Conservation (phyloP, 2,888 invertebrate genomes). For the Creontiades dilutus region DNA sequence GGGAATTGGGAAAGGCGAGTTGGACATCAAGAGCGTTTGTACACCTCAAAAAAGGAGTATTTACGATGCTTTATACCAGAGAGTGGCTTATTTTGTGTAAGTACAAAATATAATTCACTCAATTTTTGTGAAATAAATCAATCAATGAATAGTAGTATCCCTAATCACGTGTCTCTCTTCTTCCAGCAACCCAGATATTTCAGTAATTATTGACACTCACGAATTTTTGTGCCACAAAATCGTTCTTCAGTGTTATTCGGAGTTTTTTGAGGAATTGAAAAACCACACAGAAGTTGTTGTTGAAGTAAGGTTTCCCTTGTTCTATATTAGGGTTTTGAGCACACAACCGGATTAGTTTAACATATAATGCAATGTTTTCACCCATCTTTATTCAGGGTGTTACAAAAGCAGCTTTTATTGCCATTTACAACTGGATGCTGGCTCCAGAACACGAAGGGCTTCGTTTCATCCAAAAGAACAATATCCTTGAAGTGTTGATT, state of each 20-base stretch:
- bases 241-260: constrained; percentile 85
- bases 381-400: constrained; percentile 77
- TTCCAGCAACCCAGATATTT: constrained; percentile 81
- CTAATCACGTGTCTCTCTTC: constrained; percentile 51
- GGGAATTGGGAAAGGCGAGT: constrained; percentile 18
- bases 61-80: constrained; percentile 49
- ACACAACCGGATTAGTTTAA: too few relatives aligned
- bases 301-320: constrained; percentile 20
- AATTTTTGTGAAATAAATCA: not conserved
- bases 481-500: constrained; percentile 86
- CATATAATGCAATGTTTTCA: not conserved
- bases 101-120: not conserved
- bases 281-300: constrained; percentile 54
- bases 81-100: constrained; percentile 54
- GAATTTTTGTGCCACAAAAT: constrained; percentile 85
- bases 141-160: not conserved
- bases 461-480: constrained; percentile 84
- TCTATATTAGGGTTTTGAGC: too few relatives aligned
- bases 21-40: constrained; percentile 15
- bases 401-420: constrained; percentile 83
- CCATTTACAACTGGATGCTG: constrained; percentile 91
- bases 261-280: constrained; percentile 81
- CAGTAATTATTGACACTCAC: constrained; percentile 83
- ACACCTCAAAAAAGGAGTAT: constrained; percentile 56
- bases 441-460: constrained; percentile 83